Evolutionary conservation across 2,888 invertebrate species (phyloP), one percentile per base, ranked within the genome.

Genomic region (Branchipolynoe longqiensis): DNA sequence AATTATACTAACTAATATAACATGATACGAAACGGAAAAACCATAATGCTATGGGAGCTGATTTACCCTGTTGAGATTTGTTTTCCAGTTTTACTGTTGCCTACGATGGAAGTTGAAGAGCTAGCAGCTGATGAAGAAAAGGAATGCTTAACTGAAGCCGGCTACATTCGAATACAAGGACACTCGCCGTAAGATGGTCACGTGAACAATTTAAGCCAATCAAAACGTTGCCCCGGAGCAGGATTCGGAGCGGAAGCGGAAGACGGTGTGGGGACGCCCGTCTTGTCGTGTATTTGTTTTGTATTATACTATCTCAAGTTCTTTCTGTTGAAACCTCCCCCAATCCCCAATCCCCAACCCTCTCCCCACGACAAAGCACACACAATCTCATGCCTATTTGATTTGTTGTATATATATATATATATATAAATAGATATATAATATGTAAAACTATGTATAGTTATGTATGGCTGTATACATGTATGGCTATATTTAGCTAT

Each of bases 21-120:
- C 14, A 33, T 38, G 69, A 38, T n/a, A 36, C 28, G 36, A 22
- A 69, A 4, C 28, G 36, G 36, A 69, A 4, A 59, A 6, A 25
- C 69, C 38, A 69, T 69, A 69, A 69, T 38, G 36, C 14, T 69
- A 69, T 69, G 69, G 36, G 69, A 69, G 69, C 69, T 38, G 38
- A 69, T 33, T n/a, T 78, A 78, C 78, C 48, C 78, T 78, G 78
- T 78, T 78, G 78, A 78, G 78, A 78, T 78, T 78, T n/a, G n/a
- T n/a, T 73, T 78, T 54, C 78, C 78, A 78, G 78, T 69, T 78
- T 78, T 18, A 78, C 78, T 78, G 78, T 78, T 54, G 78, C 48
- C 78, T 41, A 22, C 14, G 18, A 2, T 18, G 38, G 69, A 69
- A 18, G 36, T 18, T 36, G 69, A 69, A 18, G 36, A 69, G 12